These are phyloP conservation scores for Entelurus aequoreus DNA, from an alignment of 2,113 vertebrate genomes.

Conservation along the genomic window DNA sequence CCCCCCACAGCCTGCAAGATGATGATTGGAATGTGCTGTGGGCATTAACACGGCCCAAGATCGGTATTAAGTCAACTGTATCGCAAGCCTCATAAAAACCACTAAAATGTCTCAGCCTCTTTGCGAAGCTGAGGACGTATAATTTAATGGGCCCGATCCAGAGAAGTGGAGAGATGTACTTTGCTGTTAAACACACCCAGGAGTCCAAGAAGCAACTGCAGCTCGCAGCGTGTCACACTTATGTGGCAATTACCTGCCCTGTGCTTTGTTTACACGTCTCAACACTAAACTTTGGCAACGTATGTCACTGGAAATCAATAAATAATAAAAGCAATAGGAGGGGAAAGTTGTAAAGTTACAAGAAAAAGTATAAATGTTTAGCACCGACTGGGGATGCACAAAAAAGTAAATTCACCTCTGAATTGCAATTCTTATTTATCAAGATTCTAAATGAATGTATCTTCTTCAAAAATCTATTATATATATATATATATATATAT, in stretches of 20 bases:
- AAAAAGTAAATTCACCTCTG: no score
- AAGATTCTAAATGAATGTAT: no score
- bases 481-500: no score
- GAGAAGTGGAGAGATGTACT: background rate
- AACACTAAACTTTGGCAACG: background rate
- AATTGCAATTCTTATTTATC: no score
- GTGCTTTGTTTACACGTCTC: background rate
- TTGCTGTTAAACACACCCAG: background rate
- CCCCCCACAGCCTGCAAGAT: background rate
- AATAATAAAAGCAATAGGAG: no score
- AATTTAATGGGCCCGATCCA: constrained; percentile 7
- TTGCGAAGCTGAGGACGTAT: constrained; percentile 2
- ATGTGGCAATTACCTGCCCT: background rate
- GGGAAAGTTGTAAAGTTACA: no score
- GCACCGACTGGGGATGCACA: no score
- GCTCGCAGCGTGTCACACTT: background rate
- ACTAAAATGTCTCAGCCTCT: constrained; percentile 7
- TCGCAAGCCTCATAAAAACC: constrained; percentile 6
- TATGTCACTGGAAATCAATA: background rate
- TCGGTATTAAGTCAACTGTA: constrained; percentile 2
- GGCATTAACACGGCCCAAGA: background rate
- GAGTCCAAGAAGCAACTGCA: no score
- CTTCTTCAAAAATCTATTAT: no score
- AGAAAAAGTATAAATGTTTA: no score
- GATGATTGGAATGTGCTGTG: background rate